A percentile compares a stretch with the other conserved stretches of the same genome.
phyloP scores from a whole-genome alignment of 2,888 invertebrate species.

The Eristalis arbustorum region DNA sequence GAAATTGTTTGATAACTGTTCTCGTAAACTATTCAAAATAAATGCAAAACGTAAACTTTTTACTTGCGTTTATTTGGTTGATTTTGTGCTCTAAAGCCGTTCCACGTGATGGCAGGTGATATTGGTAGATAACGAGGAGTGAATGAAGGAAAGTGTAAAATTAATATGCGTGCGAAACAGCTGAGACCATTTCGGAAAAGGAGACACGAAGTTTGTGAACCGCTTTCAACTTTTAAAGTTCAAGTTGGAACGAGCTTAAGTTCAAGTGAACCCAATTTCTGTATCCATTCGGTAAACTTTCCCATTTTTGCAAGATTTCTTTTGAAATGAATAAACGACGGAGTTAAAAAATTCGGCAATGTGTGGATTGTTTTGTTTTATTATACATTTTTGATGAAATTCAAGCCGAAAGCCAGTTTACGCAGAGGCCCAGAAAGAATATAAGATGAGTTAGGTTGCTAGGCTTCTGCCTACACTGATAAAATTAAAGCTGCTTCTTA shows the following conservation, averaged over 20 bases:
- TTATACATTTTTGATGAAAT: no score
- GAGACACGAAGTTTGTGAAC: neutral
- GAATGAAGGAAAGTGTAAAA: slow-evolving; percentile 1
- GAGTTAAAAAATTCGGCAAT: neutral
- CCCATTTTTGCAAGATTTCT: neutral
- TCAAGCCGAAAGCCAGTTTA: no score
- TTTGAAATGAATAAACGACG: neutral
- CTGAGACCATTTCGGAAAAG: neutral
- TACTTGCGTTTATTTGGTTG: slow-evolving; percentile 10
- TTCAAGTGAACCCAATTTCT: neutral
- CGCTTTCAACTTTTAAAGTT: neutral
- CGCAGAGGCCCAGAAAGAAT: no score
- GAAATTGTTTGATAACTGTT: slow-evolving; percentile 32
- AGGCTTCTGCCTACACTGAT: no score
- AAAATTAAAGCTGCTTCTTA: no score
- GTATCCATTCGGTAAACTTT: neutral
- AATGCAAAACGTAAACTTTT: slow-evolving; percentile 30
- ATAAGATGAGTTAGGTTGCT: no score
- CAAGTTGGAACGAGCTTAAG: neutral
- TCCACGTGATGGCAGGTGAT: slow-evolving; percentile 13
- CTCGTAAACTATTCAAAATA: slow-evolving; percentile 27
- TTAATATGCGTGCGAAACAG: neutral
- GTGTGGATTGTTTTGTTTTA: no score
- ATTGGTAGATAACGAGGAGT: slow-evolving; percentile 3
- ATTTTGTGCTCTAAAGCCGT: slow-evolving; percentile 4